Conservation (phyloP, 2,888 invertebrate genomes). For the Myopa testacea region DNA sequence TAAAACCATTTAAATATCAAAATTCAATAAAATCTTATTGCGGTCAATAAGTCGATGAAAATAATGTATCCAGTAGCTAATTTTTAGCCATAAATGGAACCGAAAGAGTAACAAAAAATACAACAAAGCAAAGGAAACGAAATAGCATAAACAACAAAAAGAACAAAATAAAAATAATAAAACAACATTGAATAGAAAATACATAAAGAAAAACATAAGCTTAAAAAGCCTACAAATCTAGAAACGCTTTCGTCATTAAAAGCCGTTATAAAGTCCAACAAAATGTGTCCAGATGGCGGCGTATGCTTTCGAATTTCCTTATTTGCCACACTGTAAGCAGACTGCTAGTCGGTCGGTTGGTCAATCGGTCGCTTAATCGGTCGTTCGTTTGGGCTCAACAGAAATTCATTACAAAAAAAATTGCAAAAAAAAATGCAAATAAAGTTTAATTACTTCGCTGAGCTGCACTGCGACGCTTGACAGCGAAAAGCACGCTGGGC, state of each 20-base stretch:
- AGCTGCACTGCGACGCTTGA: not conserved
- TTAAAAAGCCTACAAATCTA: not conserved
- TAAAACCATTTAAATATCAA: slow-evolving; percentile 20
- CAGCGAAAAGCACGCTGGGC: not conserved
- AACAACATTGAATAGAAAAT: not conserved
- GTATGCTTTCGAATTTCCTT: slow-evolving; percentile 7
- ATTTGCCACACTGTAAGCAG: not conserved
- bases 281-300: slow-evolving; percentile 1
- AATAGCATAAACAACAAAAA: not conserved
- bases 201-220: not conserved
- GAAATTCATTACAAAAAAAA: not conserved
- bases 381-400: not conserved
- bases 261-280: not conserved
- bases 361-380: not conserved
- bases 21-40: slow-evolving; percentile 29
- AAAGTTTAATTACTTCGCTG: slow-evolving; percentile 6
- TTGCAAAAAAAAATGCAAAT: not conserved
- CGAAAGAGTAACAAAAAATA: not conserved
- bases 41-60: not conserved
- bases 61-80: not conserved
- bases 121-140: not conserved
- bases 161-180: no score
- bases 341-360: not conserved
- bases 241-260: not conserved
- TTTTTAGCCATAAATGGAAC: not conserved